Evolutionary conservation across 2,797 vertebrate genomes (phyloP).

Genomic region (Allenopithecus nigroviridis): DNA sequence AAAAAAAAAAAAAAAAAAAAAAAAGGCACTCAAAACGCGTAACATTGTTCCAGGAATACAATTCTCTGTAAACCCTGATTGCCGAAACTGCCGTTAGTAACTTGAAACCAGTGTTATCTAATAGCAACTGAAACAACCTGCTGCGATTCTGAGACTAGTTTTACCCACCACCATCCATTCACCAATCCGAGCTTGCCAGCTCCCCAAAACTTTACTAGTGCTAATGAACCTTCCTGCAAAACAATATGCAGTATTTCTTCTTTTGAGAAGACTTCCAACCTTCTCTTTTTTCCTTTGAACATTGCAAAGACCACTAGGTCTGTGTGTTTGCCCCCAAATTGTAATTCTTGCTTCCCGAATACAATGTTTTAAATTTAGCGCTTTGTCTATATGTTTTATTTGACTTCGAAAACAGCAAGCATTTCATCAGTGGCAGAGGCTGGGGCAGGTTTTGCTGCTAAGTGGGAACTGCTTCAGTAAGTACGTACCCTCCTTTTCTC

Average conservation of each 20-base stretch:
- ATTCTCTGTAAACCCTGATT: neutral
- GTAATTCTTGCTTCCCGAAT: neutral
- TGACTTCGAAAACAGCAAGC: neutral
- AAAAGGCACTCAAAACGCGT: neutral
- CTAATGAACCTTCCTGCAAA: neutral
- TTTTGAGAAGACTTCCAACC: neutral
- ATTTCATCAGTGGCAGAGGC: accelerated
- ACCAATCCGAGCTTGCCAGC: neutral
- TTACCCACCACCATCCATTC: neutral
- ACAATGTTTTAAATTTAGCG: neutral
- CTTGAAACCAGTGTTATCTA: neutral
- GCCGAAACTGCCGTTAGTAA: neutral
- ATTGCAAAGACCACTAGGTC: neutral
- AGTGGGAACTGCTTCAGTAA: no score
- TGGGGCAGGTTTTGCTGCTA: accelerated
- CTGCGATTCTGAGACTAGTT: neutral
- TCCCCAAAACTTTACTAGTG: neutral
- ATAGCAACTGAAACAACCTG: neutral
- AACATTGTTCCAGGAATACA: neutral
- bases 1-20: no score
- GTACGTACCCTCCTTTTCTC: conserved; percentile 93
- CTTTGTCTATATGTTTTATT: neutral
- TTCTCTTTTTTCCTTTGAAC: neutral
- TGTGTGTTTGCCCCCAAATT: neutral
- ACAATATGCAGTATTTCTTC: neutral